Evolutionary conservation across 2,797 vertebrate genomes (phyloP).

Genomic region (Premnoplex brunnescens): DNA sequence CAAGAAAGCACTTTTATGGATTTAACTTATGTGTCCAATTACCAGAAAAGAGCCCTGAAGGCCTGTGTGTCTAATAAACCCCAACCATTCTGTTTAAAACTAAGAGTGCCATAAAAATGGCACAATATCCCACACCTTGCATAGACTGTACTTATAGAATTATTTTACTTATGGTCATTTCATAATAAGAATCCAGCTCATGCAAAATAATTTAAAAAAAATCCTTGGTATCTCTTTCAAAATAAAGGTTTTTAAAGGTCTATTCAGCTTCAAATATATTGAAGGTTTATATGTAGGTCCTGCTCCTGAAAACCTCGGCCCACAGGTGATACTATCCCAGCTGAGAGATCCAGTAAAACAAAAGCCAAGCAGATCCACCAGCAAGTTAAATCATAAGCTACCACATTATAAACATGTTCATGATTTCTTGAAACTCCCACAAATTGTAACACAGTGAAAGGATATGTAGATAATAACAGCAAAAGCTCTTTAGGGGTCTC

Average conservation of each 20-base stretch:
- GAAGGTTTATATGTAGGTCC: background rate
- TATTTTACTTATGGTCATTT: background rate
- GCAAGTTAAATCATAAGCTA: background rate
- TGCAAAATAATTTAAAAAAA: background rate
- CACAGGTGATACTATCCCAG: background rate
- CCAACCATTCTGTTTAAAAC: constrained; percentile 11
- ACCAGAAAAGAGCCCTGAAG: constrained; percentile 22
- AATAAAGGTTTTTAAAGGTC: background rate
- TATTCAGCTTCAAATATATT: background rate
- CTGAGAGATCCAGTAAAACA: background rate
- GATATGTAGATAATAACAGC: background rate
- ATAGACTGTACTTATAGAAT: background rate
- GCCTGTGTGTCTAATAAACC: constrained; percentile 11
- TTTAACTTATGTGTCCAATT: constrained; percentile 45
- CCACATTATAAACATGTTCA: background rate
- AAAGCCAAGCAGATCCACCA: background rate
- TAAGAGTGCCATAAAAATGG: background rate
- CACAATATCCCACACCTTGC: background rate
- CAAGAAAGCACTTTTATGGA: constrained; percentile 29
- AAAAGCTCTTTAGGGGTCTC: background rate
- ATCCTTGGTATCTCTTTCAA: background rate
- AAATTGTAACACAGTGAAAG: background rate
- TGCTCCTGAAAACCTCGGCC: background rate
- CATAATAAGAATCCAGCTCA: background rate
- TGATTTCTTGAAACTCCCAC: background rate